These are phyloP conservation scores for Euleptes europaea DNA, from an alignment of 2,113 vertebrate species.

Conservation along the genomic window DNA sequence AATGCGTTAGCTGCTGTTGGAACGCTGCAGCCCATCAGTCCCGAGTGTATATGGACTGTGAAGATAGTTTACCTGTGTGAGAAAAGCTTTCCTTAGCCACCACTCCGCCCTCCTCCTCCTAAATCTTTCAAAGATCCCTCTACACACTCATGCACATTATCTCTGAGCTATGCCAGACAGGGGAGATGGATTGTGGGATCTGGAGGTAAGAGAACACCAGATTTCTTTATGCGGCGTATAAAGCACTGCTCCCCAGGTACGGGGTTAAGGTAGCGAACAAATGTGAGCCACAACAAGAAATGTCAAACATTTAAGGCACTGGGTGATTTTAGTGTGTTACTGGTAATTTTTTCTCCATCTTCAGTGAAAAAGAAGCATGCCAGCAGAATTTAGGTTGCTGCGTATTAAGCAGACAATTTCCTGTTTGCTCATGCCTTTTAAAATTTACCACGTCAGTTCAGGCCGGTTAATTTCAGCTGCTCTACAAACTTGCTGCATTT, in stretches of 20 bases:
- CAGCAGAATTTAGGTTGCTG: not conserved
- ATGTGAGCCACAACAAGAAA: not conserved
- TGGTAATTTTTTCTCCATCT: not conserved
- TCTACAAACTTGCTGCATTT: slow-evolving; percentile 5
- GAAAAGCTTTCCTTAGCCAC: not conserved
- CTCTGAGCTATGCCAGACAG: not conserved
- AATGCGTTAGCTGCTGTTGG: not conserved
- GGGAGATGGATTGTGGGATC: not conserved
- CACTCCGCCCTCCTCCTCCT: not conserved
- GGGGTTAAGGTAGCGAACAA: not conserved
- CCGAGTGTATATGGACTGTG: not conserved
- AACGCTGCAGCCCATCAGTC: not conserved
- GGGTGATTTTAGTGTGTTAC: not conserved
- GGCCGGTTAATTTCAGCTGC: not conserved
- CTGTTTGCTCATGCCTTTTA: not conserved
- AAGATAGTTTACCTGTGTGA: not conserved
- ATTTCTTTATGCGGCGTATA: not conserved
- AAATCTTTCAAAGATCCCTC: not conserved
- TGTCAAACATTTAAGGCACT: not conserved
- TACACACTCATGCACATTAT: not conserved
- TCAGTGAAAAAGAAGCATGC: not conserved
- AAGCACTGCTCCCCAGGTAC: not conserved
- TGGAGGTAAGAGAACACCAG: not conserved
- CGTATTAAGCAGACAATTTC: slow-evolving; percentile 7
- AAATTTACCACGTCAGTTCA: not conserved